A percentile compares a stretch with the other conserved stretches of the same genome.
Conservation (phyloP, 1,140 invertebrate genomes). For the Pseudomyrmex cubaensis region DNA sequence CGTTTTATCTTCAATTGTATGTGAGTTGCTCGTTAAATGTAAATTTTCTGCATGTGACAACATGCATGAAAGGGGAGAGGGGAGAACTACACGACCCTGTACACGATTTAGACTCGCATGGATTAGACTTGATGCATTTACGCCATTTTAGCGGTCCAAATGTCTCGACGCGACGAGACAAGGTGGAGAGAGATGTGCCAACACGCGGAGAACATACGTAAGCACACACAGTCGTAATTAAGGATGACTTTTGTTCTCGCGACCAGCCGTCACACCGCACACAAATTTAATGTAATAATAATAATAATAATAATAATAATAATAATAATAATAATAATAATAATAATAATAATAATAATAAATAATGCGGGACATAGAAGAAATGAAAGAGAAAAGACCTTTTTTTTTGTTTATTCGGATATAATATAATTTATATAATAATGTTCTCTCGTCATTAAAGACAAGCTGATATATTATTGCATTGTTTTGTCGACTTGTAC, state of each 20-base stretch:
- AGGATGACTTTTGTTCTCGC: conserved; percentile 53
- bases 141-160: conserved; percentile 51
- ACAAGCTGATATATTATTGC: not conserved
- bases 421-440: conserved; percentile 9
- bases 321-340: too few species aligned
- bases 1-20: conserved; percentile 49
- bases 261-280: not conserved
- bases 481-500: too few species aligned
- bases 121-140: conserved; percentile 61
- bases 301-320: too few species aligned
- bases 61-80: not conserved
- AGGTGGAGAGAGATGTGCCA: conserved; percentile 27
- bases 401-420: conserved; percentile 20
- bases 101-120: conserved; percentile 17
- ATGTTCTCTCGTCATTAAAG: not conserved
- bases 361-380: conserved; percentile 1
- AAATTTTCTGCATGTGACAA: conserved; percentile 52
- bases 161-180: conserved; percentile 21
- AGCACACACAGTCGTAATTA: conserved; percentile 47
- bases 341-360: too few species aligned
- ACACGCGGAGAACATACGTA: conserved; percentile 5
- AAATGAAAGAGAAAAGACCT: conserved; percentile 1
- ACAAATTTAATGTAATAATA: not conserved
- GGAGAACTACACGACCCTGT: conserved; percentile 1
- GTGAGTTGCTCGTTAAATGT: conserved; percentile 52